These are phyloP conservation scores for Melangyna quadrimaculata DNA, from an alignment of 2,888 invertebrate species.

Conservation along the genomic window DNA sequence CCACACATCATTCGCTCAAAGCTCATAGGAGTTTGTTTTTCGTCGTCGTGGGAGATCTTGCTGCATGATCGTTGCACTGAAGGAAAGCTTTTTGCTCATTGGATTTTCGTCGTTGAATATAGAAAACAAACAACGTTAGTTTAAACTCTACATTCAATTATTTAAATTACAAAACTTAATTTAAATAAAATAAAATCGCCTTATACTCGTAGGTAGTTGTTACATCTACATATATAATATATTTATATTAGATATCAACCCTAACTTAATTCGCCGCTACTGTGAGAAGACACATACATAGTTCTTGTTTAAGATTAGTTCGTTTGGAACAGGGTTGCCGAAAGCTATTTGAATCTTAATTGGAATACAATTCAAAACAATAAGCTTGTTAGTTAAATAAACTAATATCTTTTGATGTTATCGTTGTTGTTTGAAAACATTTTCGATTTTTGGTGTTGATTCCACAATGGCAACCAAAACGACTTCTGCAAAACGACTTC, in stretches of 20 bases:
- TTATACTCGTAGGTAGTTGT: neutral
- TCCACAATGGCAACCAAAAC: no score
- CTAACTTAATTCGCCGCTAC: neutral
- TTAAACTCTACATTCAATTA: neutral
- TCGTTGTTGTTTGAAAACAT: neutral
- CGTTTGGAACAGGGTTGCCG: no score
- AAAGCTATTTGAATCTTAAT: no score
- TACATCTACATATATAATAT: neutral
- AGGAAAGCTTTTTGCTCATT: neutral
- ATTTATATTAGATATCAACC: neutral
- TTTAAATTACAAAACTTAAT: neutral
- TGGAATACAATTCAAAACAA: no score
- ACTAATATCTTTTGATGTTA: neutral
- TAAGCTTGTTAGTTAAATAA: neutral
- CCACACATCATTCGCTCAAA: neutral
- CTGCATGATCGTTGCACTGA: neutral
- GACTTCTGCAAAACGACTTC: no score
- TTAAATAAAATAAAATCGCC: neutral
- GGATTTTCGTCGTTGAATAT: neutral
- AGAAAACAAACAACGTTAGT: neutral
- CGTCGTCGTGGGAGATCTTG: no score
- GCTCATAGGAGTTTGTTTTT: neutral
- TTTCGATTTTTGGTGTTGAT: no score
- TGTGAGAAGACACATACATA: no score
- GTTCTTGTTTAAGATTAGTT: no score